phyloP scores from a whole-genome alignment of 2,888 invertebrate genomes.

The Thecophora atra region DNA sequence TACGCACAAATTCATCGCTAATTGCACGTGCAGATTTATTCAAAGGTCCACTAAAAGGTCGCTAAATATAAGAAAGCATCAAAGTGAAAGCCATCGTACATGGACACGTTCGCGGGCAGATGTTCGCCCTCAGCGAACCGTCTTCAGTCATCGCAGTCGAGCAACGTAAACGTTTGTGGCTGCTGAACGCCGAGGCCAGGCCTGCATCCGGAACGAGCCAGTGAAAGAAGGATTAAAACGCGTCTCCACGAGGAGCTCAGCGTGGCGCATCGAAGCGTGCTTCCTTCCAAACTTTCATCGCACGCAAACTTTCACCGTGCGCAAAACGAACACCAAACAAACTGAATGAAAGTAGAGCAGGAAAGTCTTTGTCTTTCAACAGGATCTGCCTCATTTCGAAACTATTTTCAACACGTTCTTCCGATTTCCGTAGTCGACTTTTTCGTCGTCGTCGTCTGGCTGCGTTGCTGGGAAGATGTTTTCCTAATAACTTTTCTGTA shows the following conservation, averaged over 20 bases:
- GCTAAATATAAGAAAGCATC: no score
- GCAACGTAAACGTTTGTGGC: background rate
- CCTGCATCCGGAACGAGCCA: slow-evolving; percentile 15
- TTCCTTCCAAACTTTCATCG: slow-evolving; percentile 2
- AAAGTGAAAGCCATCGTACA: background rate
- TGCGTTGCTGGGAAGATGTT: background rate
- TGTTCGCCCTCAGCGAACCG: background rate
- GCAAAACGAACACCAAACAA: background rate
- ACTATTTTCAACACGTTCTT: slow-evolving; percentile 26
- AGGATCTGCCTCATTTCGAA: slow-evolving; percentile 22
- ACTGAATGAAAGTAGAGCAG: background rate
- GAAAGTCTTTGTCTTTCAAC: background rate
- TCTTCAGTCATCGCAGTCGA: background rate
- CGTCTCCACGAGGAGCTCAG: slow-evolving; percentile 5
- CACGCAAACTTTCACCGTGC: background rate
- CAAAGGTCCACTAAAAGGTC: no score
- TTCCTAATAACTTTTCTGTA: background rate
- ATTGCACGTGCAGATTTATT: no score
- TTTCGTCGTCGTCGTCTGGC: slow-evolving; percentile 2
- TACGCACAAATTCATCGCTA: no score
- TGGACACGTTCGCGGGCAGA: background rate
- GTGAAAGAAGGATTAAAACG: background rate
- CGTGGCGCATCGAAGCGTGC: slow-evolving; percentile 19
- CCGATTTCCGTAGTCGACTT: background rate
- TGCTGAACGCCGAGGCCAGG: background rate